Conservation (phyloP, 2,888 invertebrate genomes). For the Diaperis boleti region DNA sequence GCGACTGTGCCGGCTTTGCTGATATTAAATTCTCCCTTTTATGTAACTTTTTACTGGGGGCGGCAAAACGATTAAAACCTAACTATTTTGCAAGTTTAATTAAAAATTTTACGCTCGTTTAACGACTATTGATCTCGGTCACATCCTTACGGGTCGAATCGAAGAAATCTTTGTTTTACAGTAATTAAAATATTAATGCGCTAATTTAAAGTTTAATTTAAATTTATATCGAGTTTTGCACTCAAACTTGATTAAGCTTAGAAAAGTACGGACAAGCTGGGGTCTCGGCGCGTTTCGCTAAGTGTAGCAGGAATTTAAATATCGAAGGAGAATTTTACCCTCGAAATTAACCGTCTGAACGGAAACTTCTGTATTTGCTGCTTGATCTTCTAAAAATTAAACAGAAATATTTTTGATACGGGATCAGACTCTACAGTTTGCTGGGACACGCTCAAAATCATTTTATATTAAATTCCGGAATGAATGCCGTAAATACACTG, state of each 20-base stretch:
- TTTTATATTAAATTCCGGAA: too few species aligned
- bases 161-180: slow-evolving; percentile 8
- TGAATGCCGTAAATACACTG: too few species aligned
- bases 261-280: slow-evolving; percentile 23
- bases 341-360: neutral
- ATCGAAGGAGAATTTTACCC: slow-evolving; percentile 10
- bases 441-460: too few species aligned
- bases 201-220: slow-evolving; percentile 29
- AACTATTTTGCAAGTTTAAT: slow-evolving; percentile 8
- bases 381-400: too few species aligned
- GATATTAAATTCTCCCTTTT: slow-evolving; percentile 51
- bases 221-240: slow-evolving; percentile 26
- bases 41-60: slow-evolving; percentile 49
- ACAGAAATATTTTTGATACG: too few species aligned
- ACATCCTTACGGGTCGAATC: neutral
- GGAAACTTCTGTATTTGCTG: too few species aligned
- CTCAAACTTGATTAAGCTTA: slow-evolving; percentile 16
- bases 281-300: slow-evolving; percentile 7
- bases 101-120: slow-evolving; percentile 15
- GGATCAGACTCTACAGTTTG: too few species aligned
- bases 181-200: slow-evolving; percentile 27
- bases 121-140: neutral
- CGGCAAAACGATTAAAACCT: slow-evolving; percentile 4
- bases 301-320: slow-evolving; percentile 23
- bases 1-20: slow-evolving; percentile 38